Conservation (phyloP, 2,797 vertebrate species). For the Phoxinus dragarum region DNA sequence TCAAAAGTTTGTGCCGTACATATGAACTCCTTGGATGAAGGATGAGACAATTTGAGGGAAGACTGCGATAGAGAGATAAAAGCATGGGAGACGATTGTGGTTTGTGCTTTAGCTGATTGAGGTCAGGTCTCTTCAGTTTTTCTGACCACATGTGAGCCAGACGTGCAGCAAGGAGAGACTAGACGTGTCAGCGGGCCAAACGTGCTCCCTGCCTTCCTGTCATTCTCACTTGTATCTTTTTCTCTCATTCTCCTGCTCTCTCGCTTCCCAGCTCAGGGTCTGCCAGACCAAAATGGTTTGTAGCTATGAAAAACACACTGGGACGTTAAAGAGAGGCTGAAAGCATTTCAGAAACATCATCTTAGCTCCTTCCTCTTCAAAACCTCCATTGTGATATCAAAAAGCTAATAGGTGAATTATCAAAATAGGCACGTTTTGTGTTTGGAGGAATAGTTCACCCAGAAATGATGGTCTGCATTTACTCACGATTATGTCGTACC, state of each 20-base stretch:
- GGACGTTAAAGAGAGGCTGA: conserved; percentile 44
- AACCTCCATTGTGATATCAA: conserved; percentile 2
- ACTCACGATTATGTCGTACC: background rate
- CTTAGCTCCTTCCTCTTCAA: conserved; percentile 19
- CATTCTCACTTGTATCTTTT: conserved; percentile 51
- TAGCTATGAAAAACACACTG: conserved; percentile 46
- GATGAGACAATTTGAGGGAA: conserved; percentile 22
- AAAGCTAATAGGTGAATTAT: conserved; percentile 15
- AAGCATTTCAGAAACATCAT: conserved; percentile 47
- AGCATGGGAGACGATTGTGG: conserved; percentile 20
- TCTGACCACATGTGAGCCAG: conserved; percentile 33
- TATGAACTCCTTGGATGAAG: background rate
- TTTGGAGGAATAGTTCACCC: background rate
- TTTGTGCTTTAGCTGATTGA: conserved; percentile 54
- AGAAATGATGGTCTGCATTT: background rate
- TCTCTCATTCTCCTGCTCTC: conserved; percentile 46
- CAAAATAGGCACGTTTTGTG: conserved; percentile 4
- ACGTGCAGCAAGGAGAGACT: conserved; percentile 35
- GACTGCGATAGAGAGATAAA: conserved; percentile 4
- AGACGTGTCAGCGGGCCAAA: conserved; percentile 43
- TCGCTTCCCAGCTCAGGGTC: conserved; percentile 54
- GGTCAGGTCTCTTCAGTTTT: conserved; percentile 41
- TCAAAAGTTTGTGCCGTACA: background rate
- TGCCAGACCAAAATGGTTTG: conserved; percentile 62
- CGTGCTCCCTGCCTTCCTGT: conserved; percentile 45